phyloP scores from a whole-genome alignment of 2,113 vertebrate species.

The Micromys minutus region DNA sequence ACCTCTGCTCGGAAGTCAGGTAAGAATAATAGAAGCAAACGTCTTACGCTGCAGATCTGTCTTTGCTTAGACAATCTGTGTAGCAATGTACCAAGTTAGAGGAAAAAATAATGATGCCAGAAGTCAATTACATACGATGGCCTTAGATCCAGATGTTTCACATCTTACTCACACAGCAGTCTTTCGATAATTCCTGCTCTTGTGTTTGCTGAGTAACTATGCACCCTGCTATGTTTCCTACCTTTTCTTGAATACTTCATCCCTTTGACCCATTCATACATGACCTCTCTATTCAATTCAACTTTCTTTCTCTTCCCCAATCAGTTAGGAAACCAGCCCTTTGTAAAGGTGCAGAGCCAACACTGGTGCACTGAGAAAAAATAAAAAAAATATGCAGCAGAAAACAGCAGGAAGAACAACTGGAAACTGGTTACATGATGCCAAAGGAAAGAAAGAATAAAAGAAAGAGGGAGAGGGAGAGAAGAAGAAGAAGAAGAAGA shows the following conservation, averaged over 20 bases:
- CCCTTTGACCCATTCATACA: neutral
- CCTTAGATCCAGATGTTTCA: constrained; percentile 22
- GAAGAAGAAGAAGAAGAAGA: too few species aligned
- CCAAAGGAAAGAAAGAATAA: neutral
- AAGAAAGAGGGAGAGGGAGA: neutral
- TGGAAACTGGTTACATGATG: neutral
- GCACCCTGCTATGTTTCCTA: neutral
- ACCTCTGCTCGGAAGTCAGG: neutral
- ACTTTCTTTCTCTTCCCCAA: neutral
- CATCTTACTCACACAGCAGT: constrained; percentile 46
- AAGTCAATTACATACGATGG: constrained; percentile 57
- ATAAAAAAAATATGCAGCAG: constrained; percentile 10
- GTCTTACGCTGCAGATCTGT: constrained; percentile 48
- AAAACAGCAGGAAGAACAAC: neutral
- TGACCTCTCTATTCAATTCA: neutral
- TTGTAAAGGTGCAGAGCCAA: constrained; percentile 39
- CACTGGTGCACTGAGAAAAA: constrained; percentile 8
- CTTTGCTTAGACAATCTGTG: constrained; percentile 18
- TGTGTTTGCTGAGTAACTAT: constrained; percentile 51
- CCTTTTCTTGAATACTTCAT: neutral
- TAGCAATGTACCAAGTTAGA: neutral
- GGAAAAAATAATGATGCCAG: constrained; percentile 54
- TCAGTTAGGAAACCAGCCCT: constrained; percentile 9
- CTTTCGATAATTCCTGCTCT: constrained; percentile 50
- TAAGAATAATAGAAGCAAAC: constrained; percentile 66